Evolutionary conservation across 2,113 vertebrate genomes (phyloP).

Genomic region (Heliornis fulica): DNA sequence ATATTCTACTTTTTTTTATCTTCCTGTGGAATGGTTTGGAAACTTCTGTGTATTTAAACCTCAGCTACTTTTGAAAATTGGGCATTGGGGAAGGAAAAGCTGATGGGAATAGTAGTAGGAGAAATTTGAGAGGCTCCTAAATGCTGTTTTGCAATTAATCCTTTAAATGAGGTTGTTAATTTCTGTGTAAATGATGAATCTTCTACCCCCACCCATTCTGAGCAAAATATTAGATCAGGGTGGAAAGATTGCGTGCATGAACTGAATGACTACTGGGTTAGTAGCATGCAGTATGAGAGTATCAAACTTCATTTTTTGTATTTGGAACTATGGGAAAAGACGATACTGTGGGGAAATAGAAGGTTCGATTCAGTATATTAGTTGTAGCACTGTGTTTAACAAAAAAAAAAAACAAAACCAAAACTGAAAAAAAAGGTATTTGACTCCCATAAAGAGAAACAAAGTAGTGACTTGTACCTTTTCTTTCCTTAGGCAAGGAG

Average conservation of each 20-base stretch:
- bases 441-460: not conserved
- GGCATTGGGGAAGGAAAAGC: not conserved
- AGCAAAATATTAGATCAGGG: not conserved
- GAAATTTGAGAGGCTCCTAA: not conserved
- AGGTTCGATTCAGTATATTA: not conserved
- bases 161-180: not conserved
- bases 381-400: not conserved
- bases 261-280: not conserved
- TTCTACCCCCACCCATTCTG: not conserved
- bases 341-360: not conserved
- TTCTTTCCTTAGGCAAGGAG: constrained; percentile 82
- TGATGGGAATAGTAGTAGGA: not conserved
- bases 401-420: no score
- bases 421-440: not conserved
- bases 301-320: not conserved
- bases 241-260: not conserved
- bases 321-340: not conserved
- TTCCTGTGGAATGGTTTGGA: not conserved
- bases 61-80: not conserved
- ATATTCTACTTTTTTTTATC: not conserved
- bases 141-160: not conserved
- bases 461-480: not conserved
- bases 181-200: not conserved
- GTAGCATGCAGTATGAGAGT: not conserved
- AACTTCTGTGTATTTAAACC: not conserved